phyloP scores from a whole-genome alignment of 1,140 invertebrate species.

The Asobara japonica region DNA sequence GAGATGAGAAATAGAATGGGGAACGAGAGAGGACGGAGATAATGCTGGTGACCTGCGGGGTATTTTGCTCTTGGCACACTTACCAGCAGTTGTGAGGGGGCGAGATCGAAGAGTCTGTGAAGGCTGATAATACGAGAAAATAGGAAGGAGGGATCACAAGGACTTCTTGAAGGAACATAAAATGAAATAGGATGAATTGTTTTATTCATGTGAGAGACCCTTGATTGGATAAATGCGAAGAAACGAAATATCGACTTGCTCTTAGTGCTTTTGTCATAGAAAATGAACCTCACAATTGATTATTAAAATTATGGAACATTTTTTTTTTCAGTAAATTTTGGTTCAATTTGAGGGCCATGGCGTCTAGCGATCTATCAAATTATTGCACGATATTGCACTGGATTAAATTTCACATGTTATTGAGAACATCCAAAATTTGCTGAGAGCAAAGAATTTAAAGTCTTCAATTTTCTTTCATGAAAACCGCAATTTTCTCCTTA shows the following conservation, averaged over 20 bases:
- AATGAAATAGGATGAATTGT: background rate
- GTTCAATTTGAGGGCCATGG: background rate
- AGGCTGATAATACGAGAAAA: background rate
- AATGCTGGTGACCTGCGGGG: background rate
- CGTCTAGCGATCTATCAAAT: background rate
- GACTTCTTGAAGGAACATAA: background rate
- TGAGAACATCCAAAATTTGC: too few species aligned
- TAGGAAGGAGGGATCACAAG: background rate
- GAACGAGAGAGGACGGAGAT: background rate
- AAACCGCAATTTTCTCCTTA: too few species aligned
- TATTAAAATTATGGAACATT: background rate
- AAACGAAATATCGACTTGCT: background rate
- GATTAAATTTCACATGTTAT: too few species aligned
- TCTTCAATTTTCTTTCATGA: too few species aligned
- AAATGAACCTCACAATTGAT: background rate
- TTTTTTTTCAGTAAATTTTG: background rate
- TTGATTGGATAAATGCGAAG: background rate
- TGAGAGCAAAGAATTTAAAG: too few species aligned
- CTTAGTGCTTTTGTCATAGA: background rate
- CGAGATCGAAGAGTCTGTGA: background rate
- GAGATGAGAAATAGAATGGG: conserved; percentile 1
- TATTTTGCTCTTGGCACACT: conserved; percentile 13
- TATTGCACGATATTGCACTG: background rate
- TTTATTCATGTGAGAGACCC: background rate
- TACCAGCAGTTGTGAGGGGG: background rate